Percentiles rank a stretch among this genome's conserved stretches.
phyloP scores from a whole-genome alignment of 1,140 invertebrate species.

The Rhopalosiphum padi region DNA sequence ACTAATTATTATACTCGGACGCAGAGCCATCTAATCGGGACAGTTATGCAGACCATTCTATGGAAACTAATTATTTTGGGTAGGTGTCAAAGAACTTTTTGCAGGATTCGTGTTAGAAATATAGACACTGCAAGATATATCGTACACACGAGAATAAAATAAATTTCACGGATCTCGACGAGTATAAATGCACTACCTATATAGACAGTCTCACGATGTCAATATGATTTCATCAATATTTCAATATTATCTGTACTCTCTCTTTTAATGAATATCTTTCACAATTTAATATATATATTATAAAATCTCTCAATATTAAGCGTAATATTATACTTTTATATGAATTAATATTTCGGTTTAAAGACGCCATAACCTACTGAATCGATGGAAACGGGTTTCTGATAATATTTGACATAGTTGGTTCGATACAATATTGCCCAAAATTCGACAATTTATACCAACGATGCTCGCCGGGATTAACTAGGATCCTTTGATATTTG shows the following conservation, averaged over 20 bases:
- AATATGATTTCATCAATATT: neutral
- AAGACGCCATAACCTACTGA: neutral
- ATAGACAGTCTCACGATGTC: neutral
- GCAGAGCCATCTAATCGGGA: neutral
- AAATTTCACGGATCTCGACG: neutral
- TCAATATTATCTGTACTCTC: neutral
- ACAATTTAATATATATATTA: neutral
- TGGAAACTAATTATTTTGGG: constrained; percentile 42
- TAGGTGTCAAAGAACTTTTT: constrained; percentile 9
- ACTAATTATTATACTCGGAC: neutral
- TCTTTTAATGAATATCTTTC: neutral
- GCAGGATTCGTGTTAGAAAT: neutral
- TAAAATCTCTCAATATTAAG: neutral
- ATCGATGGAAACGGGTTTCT: neutral
- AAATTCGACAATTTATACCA: neutral
- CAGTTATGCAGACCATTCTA: neutral
- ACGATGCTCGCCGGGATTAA: neutral
- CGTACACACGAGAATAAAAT: neutral
- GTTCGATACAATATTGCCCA: neutral
- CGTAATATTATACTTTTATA: neutral
- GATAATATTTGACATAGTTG: neutral
- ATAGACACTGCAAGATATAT: neutral
- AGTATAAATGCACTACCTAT: neutral
- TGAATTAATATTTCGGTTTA: neutral
- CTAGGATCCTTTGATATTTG: neutral